A percentile compares a stretch with the other conserved stretches of the same genome.
Evolutionary conservation across 2,888 invertebrate genomes (phyloP).

Genomic region (Tenthredo scrophulariae): DNA sequence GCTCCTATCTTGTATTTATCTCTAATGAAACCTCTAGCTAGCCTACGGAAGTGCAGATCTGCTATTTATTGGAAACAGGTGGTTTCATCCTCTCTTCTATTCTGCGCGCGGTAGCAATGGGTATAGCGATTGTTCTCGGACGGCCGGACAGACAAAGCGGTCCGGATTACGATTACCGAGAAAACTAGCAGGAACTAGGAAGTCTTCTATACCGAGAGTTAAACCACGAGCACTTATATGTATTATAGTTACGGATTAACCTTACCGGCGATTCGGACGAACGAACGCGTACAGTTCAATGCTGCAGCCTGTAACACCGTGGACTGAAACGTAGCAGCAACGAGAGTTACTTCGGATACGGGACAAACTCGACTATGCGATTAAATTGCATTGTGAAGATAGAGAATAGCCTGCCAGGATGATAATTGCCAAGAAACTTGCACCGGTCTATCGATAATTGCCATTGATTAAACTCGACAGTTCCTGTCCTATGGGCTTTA

Average conservation of each 20-base stretch:
- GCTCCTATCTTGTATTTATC: neutral
- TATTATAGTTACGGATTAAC: conserved; percentile 46
- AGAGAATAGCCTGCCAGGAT: conserved; percentile 24
- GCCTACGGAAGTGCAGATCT: conserved; percentile 31
- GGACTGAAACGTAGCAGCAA: neutral
- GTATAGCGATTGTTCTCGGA: conserved; percentile 45
- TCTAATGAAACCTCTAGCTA: neutral
- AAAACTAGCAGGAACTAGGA: conserved; percentile 51
- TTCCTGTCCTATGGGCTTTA: neutral
- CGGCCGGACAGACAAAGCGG: conserved; percentile 39
- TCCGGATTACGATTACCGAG: conserved; percentile 52
- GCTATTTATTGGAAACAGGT: conserved; percentile 48
- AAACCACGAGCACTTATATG: conserved; percentile 37
- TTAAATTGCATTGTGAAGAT: conserved; percentile 35
- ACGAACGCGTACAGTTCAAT: conserved; percentile 21
- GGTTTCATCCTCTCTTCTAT: conserved; percentile 20
- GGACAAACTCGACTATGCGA: neutral
- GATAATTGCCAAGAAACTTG: conserved; percentile 37
- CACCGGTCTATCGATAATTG: neutral
- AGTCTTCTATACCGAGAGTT: conserved; percentile 25
- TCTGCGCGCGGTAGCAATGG: conserved; percentile 5
- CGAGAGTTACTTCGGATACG: neutral
- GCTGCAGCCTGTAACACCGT: neutral
- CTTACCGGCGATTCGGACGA: conserved; percentile 48
- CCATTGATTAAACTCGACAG: conserved; percentile 30